These are phyloP conservation scores for Lucilia cuprina DNA, from an alignment of 1,140 invertebrate species.

Conservation along the genomic window DNA sequence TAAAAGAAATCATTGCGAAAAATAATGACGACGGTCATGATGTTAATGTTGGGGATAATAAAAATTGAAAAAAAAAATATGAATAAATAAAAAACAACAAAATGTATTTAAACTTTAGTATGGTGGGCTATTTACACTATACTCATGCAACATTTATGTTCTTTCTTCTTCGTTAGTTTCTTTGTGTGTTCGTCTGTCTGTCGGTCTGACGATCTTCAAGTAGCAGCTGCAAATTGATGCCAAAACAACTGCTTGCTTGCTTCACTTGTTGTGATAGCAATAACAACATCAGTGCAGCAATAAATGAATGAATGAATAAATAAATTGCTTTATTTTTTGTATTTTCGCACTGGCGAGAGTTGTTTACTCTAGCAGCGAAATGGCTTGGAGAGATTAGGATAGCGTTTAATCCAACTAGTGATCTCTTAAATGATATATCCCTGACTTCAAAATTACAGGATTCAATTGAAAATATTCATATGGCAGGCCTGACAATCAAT, in stretches of 20 bases:
- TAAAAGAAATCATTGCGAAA: background rate
- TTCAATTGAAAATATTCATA: too few relatives aligned
- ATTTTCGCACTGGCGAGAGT: background rate
- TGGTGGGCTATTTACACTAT: background rate
- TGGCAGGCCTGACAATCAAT: too few relatives aligned
- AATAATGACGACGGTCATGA: background rate
- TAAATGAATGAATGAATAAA: background rate
- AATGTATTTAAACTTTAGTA: background rate
- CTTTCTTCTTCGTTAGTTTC: background rate
- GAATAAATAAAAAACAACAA: background rate
- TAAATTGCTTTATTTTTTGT: background rate
- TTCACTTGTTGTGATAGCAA: background rate
- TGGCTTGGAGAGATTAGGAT: too few relatives aligned
- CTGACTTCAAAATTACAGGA: too few relatives aligned
- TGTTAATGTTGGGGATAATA: background rate
- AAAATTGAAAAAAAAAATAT: background rate
- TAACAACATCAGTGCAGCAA: background rate
- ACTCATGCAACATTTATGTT: background rate
- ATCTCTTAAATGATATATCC: too few relatives aligned
- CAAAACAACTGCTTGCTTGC: constrained; percentile 5
- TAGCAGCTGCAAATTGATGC: constrained; percentile 29
- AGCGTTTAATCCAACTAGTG: too few relatives aligned
- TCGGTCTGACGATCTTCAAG: background rate
- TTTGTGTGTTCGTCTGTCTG: background rate
- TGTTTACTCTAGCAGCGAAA: background rate